phyloP scores from a whole-genome alignment of 2,888 invertebrate species.

The Cephus sareptanus region DNA sequence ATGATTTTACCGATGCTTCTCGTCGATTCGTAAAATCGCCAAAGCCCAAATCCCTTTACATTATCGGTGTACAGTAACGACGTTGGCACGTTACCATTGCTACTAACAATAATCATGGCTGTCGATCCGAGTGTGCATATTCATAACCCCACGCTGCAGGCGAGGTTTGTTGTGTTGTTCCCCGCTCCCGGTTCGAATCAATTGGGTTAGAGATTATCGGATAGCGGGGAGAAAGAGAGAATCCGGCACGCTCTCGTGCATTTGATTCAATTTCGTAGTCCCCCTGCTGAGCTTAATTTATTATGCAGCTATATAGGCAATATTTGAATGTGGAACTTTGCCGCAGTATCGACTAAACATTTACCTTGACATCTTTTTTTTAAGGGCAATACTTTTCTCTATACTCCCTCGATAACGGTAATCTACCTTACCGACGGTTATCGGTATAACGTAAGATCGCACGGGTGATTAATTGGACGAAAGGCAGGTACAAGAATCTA shows the following conservation, averaged over 20 bases:
- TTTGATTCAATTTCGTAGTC: slow-evolving; percentile 52
- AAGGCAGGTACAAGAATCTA: too few species aligned
- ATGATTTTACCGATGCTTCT: not conserved
- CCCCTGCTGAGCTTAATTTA: slow-evolving; percentile 46
- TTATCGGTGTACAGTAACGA: slow-evolving; percentile 34
- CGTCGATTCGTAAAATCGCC: slow-evolving; percentile 26
- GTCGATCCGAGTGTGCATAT: slow-evolving; percentile 33
- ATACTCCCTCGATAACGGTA: too few species aligned
- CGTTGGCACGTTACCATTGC: slow-evolving; percentile 28
- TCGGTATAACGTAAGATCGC: too few species aligned
- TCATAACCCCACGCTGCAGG: slow-evolving; percentile 15
- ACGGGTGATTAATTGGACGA: too few species aligned
- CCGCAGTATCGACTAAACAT: too few species aligned
- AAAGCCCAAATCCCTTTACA: slow-evolving; percentile 28
- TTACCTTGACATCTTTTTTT: too few species aligned
- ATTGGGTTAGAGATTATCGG: slow-evolving; percentile 51
- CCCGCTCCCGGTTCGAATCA: slow-evolving; percentile 35
- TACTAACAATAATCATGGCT: slow-evolving; percentile 38
- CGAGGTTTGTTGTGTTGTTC: slow-evolving; percentile 28
- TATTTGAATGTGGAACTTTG: too few species aligned
- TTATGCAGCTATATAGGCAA: slow-evolving; percentile 22
- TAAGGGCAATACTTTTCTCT: too few species aligned
- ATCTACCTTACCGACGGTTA: too few species aligned
- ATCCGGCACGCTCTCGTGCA: slow-evolving; percentile 10
- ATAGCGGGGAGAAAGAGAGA: not conserved